Conservation (phyloP, 2,113 vertebrate species). For the Psittacara wagleri region DNA sequence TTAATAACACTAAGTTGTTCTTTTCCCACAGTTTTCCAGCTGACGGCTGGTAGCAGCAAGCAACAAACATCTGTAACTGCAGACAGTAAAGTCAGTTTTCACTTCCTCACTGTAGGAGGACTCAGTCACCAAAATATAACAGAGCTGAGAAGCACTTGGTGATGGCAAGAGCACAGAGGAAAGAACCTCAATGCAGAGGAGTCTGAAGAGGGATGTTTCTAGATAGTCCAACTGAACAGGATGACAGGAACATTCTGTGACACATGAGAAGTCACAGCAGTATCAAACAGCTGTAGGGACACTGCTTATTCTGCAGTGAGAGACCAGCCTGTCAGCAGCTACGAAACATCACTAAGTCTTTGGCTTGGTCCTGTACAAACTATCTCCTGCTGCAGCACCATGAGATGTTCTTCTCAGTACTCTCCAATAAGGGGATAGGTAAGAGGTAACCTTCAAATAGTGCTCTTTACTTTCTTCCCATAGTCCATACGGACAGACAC, state of each 20-base stretch:
- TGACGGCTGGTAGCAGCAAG: background rate
- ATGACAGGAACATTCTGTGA: background rate
- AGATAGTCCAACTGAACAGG: background rate
- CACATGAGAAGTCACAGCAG: background rate
- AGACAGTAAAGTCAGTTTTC: background rate
- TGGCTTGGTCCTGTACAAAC: background rate
- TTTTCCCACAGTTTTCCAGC: background rate
- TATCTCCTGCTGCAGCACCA: background rate
- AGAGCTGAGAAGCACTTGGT: background rate
- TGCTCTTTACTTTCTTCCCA: background rate
- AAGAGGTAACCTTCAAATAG: background rate
- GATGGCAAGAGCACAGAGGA: background rate
- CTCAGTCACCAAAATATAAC: background rate
- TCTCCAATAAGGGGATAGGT: background rate
- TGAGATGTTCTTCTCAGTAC: accelerated
- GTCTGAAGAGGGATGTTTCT: background rate
- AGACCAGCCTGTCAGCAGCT: background rate
- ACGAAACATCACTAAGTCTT: background rate
- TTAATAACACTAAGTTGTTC: background rate
- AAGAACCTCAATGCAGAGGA: background rate
- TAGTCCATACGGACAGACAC: background rate
- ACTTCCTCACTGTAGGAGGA: background rate
- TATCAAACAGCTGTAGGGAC: background rate
- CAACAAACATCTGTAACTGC: background rate
- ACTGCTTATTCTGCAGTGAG: background rate